These are phyloP conservation scores for Pantherophis guttatus DNA, from an alignment of 2,113 vertebrate species.

Conservation along the genomic window DNA sequence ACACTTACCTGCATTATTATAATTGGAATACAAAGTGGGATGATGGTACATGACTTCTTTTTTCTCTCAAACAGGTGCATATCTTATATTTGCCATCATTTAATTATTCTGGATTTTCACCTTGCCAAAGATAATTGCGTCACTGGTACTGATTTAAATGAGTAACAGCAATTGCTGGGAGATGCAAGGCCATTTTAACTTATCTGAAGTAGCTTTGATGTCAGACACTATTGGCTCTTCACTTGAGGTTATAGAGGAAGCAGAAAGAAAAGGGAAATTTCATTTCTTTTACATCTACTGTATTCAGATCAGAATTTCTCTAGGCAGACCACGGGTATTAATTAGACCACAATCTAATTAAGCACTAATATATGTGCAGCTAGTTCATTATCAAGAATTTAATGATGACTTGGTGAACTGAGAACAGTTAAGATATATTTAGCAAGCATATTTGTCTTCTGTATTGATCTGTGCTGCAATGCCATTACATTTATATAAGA, in stretches of 20 bases:
- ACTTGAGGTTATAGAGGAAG: not conserved
- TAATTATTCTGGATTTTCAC: slow-evolving; percentile 6
- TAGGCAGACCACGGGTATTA: not conserved
- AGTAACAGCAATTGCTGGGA: slow-evolving; percentile 8
- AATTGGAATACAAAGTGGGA: not conserved
- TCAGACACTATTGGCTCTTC: not conserved
- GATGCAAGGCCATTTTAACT: slow-evolving; percentile 24
- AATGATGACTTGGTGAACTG: not conserved
- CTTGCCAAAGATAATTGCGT: not conserved
- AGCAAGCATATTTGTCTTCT: not conserved
- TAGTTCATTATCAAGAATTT: slow-evolving; percentile 12
- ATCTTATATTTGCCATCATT: slow-evolving; percentile 13
- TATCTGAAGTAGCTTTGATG: slow-evolving; percentile 7
- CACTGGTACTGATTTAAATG: not conserved
- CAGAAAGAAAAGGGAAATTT: slow-evolving; percentile 9
- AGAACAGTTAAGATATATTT: not conserved
- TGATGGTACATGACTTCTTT: not conserved
- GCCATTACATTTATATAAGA: not conserved
- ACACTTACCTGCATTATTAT: not conserved
- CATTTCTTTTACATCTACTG: slow-evolving; percentile 23
- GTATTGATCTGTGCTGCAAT: not conserved
- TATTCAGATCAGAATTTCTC: not conserved
- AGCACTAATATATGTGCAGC: not conserved
- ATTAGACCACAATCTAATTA: not conserved
- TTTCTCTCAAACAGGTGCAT: slow-evolving; percentile 36